Base-by-base conservation (phyloP, 2,113 vertebrate genomes). In the Apus apus region DNA sequence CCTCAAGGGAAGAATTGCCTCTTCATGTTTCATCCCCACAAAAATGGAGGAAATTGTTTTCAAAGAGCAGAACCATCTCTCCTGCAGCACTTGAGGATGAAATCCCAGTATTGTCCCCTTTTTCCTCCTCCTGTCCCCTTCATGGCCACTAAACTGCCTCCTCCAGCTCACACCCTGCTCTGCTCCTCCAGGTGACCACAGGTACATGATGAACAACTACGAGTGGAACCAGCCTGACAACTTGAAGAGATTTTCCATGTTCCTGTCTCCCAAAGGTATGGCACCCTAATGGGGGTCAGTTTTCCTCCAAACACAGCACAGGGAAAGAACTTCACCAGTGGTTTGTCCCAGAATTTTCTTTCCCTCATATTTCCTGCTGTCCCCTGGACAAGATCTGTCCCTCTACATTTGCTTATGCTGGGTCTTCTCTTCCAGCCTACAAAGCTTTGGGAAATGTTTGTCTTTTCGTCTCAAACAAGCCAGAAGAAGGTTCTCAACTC, bases 171-270 rank as follows among this genome's bases (percentile, higher is more conserved):
- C 4, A 0, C 3, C 60, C 70, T 67, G 91, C 51, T 91, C 54
- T 95, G 40, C 43, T n/a, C 36, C 83, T 88, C 40, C 94, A 88
- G 96, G 96, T 7, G 98, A 98, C 73, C 97, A 98, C n/a, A 97
- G 98, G 58, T 98, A 96, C 78, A 75, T 96, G 54, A 98, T 97
- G 95, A 98, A 97, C 95, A 98, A 97, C 32, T 89, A 90, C 1
- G 98, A 98, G 27, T 98, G 98, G 98, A 95, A 94, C n/a, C 90
- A 97, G 14, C 97, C 98, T 0, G 98, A 98, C 54, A 95, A 97
- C 77, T 61, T 98, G 95, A 98, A 98, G 97, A 98, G 98, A 51
- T 98, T 98, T 46, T 98, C 98, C 92, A 98, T 98, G 97, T 98
- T 98, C 96, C 97, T 98, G 94, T 96, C 95, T 19, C 97, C 98